phyloP scores from a whole-genome alignment of 2,797 vertebrate genomes.

The Gephyroberyx darwinii region DNA sequence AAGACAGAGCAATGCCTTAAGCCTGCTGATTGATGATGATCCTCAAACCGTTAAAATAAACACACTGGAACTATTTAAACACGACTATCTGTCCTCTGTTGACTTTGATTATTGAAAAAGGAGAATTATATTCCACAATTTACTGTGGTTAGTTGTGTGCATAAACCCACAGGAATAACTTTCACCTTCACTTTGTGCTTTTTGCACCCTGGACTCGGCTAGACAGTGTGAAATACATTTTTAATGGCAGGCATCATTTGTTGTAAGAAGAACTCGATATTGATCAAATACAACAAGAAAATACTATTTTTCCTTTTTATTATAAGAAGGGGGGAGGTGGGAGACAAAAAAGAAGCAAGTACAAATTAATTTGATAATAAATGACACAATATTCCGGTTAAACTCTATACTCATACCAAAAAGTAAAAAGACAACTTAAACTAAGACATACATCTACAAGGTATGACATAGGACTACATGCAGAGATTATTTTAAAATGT shows the following conservation, averaged over 20 bases:
- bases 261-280: neutral
- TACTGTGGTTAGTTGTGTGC: neutral
- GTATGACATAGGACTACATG: slow-evolving; percentile 82
- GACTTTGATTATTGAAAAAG: neutral
- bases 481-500: slow-evolving; percentile 81
- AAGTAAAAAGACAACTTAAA: slow-evolving; percentile 74
- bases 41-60: slow-evolving; percentile 72
- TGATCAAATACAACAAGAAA: slow-evolving; percentile 8
- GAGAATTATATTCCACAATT: neutral
- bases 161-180: neutral
- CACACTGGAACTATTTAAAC: slow-evolving; percentile 82
- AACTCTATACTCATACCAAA: slow-evolving; percentile 71
- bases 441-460: slow-evolving; percentile 76
- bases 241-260: neutral
- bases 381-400: slow-evolving; percentile 77
- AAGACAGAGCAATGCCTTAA: slow-evolving; percentile 77
- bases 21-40: slow-evolving; percentile 79
- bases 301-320: slow-evolving; percentile 68
- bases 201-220: too few species aligned
- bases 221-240: neutral
- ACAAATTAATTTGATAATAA: slow-evolving; percentile 78
- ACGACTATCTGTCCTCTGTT: neutral
- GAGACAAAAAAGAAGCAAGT: slow-evolving; percentile 67
- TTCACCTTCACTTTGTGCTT: neutral
- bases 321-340: slow-evolving; percentile 69